Conservation (phyloP, 2,797 vertebrate species). For the Acanthurus tractus region DNA sequence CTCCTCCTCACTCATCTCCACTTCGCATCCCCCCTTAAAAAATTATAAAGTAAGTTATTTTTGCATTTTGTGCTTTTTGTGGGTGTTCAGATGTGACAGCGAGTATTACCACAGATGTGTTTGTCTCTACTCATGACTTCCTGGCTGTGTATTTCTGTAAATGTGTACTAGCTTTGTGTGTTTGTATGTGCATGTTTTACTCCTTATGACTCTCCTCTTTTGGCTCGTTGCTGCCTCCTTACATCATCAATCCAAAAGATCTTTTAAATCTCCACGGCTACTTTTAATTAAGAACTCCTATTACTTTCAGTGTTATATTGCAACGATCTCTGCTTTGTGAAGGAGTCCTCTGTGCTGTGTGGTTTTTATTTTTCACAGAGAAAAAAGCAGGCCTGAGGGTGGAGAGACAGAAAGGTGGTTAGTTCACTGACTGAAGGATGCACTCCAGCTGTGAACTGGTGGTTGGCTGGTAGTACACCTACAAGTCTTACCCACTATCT, state of each 20-base stretch:
- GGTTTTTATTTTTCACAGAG: slow-evolving; percentile 3
- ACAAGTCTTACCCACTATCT: neutral
- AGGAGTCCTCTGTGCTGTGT: neutral
- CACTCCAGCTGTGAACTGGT: slow-evolving; percentile 31
- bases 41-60: slow-evolving; percentile 36
- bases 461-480: slow-evolving; percentile 22
- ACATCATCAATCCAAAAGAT: slow-evolving; percentile 64
- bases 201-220: slow-evolving; percentile 49
- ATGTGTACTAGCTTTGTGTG: slow-evolving; percentile 22
- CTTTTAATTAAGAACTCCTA: slow-evolving; percentile 51
- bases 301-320: slow-evolving; percentile 16
- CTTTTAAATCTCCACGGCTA: slow-evolving; percentile 46
- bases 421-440: slow-evolving; percentile 39
- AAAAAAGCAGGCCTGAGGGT: neutral
- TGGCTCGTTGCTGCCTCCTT: slow-evolving; percentile 60
- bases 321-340: neutral
- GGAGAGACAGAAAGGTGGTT: slow-evolving; percentile 12
- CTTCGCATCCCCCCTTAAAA: slow-evolving; percentile 3
- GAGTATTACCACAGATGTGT: slow-evolving; percentile 41
- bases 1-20: slow-evolving; percentile 18
- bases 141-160: slow-evolving; percentile 32
- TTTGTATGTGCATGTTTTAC: slow-evolving; percentile 29
- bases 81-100: slow-evolving; percentile 36
- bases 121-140: slow-evolving; percentile 26
- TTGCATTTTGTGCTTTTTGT: slow-evolving; percentile 21